Evolutionary conservation across 2,113 vertebrate species (phyloP).

Genomic region (Pedetes capensis): DNA sequence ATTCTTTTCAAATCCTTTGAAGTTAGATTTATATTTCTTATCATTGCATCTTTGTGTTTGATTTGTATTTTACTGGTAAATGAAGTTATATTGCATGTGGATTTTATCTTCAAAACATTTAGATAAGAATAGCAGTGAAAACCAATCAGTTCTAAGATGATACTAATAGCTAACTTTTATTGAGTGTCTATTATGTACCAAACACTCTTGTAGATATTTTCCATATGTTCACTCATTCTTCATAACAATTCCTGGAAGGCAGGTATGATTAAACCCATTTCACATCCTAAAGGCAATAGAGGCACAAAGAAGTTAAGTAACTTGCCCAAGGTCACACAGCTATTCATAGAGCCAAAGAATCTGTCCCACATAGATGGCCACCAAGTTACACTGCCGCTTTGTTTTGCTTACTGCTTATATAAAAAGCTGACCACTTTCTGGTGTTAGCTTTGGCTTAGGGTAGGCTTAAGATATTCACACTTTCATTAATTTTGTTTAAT

Average conservation of each 20-base stretch:
- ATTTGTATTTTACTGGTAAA: background rate
- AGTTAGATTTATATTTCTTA: background rate
- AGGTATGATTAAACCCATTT: background rate
- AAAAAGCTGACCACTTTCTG: background rate
- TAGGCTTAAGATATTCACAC: background rate
- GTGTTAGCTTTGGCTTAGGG: background rate
- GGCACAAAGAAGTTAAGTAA: background rate
- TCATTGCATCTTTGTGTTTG: background rate
- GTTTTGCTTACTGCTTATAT: background rate
- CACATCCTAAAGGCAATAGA: background rate
- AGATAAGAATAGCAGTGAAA: background rate
- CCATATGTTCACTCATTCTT: background rate
- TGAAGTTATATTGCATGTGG: background rate
- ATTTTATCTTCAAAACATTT: background rate
- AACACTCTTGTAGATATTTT: background rate
- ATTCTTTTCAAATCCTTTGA: background rate
- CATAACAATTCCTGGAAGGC: background rate
- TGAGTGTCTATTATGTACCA: background rate
- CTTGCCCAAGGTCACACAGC: background rate
- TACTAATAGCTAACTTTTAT: background rate
- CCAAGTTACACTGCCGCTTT: background rate
- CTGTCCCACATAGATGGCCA: rapidly evolving
- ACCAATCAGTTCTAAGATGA: background rate
- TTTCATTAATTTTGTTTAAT: background rate
- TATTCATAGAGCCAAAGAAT: background rate